Base-by-base conservation (phyloP, 2,888 invertebrate species). In the Orchestes rusci region DNA sequence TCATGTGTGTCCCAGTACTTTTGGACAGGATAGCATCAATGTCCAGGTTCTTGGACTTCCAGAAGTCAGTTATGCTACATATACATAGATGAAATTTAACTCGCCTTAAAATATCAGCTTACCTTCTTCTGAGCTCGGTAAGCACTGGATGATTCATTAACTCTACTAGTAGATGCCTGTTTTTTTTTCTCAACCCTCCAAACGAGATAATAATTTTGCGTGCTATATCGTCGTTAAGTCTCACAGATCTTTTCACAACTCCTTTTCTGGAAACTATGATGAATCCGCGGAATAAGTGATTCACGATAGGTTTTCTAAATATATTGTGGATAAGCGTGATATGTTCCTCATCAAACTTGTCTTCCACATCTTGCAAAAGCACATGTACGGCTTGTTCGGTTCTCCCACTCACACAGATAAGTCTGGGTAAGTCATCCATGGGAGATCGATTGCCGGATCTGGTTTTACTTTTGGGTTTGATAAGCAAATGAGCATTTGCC, bases 231-330 rank as follows among this genome's bases (percentile, higher is more conserved):
- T 19, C 27, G 19, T 17, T 32, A 1, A 19, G 20, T 29, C 45
- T 40, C 2, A 39, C 4, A 8, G 54, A 55, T 49, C 55, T 48
- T 15, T 46, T 39, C 2, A 53, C 12, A 30, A 56, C 54, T 51
- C 59, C 70, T 64, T 44, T 69, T 47, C 55, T 54, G 1, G 53
- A 49, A 4, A 52, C 53, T 3, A 92, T 62, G 0, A 79, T 74
- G 61, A 75, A 91, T 13, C 91, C 91, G 52, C 91, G 75, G 57
- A 80, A 87, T 2, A 84, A 77, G 59, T 88, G 81, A 0, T 82
- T 78, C 1, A 69, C 60, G 2, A 77, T 74, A 10, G 76, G 45
- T 39, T 57, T 59, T 61, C 56, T 59, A 45, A 62, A 65, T 10
- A 57, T 30, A 16, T 62, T 49, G 40, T 66, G 64, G 7, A 65